phyloP scores from a whole-genome alignment of 2,888 invertebrate species.

The Caenorhabditis sinica region DNA sequence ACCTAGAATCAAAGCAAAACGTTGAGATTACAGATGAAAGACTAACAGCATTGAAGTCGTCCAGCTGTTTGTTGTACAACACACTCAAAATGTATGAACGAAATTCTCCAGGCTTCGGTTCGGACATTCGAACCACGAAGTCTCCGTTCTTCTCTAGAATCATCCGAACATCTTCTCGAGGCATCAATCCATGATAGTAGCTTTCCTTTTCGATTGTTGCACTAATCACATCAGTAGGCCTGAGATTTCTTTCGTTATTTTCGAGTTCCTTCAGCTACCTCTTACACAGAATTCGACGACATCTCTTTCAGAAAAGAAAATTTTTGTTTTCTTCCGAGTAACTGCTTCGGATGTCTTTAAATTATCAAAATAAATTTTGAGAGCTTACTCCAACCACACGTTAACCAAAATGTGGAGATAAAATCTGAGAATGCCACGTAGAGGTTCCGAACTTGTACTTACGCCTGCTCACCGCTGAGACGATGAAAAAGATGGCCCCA shows the following conservation, averaged over 20 bases:
- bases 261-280: background rate
- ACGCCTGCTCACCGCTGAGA: no score
- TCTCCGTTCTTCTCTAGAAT: conserved; percentile 71
- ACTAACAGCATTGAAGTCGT: conserved; percentile 25
- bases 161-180: conserved; percentile 75
- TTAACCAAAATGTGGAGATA: no score
- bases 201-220: conserved; percentile 33
- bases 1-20: conserved; percentile 22
- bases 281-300: conserved; percentile 25
- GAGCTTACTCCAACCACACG: background rate
- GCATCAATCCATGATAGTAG: conserved; percentile 75
- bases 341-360: background rate
- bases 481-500: no score
- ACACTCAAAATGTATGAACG: conserved; percentile 68
- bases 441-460: no score
- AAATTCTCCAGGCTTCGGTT: conserved; percentile 62
- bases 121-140: conserved; percentile 70
- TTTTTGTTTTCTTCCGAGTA: background rate
- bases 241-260: background rate
- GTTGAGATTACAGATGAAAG: background rate
- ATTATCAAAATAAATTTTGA: background rate
- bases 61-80: conserved; percentile 59
- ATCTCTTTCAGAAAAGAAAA: conserved; percentile 9
- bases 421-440: no score
- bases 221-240: conserved; percentile 3